A percentile compares a stretch with the other conserved stretches of the same genome.
These are phyloP conservation scores for Spilarctia lutea DNA, from an alignment of 2,888 invertebrate species.

Conservation along the genomic window DNA sequence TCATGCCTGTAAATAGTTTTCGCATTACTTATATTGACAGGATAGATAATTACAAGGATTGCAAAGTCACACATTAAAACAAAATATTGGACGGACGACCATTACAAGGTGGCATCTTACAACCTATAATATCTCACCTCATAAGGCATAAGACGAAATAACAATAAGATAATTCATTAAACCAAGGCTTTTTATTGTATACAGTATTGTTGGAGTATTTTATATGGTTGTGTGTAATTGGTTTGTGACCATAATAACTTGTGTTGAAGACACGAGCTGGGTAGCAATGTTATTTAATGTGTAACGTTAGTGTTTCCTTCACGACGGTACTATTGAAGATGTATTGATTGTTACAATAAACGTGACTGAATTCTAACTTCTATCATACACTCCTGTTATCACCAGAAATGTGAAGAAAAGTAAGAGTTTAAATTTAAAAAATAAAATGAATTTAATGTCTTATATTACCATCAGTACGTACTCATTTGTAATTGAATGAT, in stretches of 20 bases:
- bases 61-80: slow-evolving; percentile 25
- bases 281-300: slow-evolving; percentile 30
- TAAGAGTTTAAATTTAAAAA: background rate
- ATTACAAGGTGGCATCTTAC: slow-evolving; percentile 60
- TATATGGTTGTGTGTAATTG: slow-evolving; percentile 51
- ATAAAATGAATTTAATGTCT: background rate
- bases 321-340: background rate
- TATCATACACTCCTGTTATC: background rate
- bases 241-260: slow-evolving; percentile 50
- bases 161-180: slow-evolving; percentile 81
- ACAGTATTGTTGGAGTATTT: slow-evolving; percentile 51
- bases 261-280: slow-evolving; percentile 36
- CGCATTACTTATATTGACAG: slow-evolving; percentile 1
- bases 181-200: slow-evolving; percentile 72
- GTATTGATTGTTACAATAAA: background rate
- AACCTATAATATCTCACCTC: slow-evolving; percentile 63
- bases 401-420: background rate
- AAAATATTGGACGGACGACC: slow-evolving; percentile 52
- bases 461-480: background rate
- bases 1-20: background rate
- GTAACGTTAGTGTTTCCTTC: slow-evolving; percentile 5
- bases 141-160: slow-evolving; percentile 72
- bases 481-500: too few species aligned
- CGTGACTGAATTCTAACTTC: background rate
- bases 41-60: slow-evolving; percentile 10